phyloP scores from a whole-genome alignment of 2,113 vertebrate genomes.

The Entelurus aequoreus region DNA sequence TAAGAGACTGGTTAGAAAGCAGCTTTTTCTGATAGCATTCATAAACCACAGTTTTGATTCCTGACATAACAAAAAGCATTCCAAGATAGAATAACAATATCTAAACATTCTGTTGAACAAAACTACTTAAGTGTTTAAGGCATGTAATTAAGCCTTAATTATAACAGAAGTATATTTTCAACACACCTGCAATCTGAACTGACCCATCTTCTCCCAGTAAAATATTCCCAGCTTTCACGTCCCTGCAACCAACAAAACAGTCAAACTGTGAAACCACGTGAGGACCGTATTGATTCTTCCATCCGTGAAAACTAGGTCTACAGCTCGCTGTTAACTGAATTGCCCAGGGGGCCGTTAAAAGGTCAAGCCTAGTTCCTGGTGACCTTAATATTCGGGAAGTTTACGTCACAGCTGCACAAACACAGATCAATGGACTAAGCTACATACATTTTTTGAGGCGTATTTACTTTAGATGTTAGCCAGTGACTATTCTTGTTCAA shows the following conservation, averaged over 20 bases:
- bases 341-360: slow-evolving; percentile 29
- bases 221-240: slow-evolving; percentile 98
- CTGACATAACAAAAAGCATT: neutral
- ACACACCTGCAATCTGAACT: slow-evolving; percentile 96
- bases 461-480: neutral
- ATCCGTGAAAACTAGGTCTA: slow-evolving; percentile 18
- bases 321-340: slow-evolving; percentile 34
- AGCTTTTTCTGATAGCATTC: neutral
- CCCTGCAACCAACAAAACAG: slow-evolving; percentile 74
- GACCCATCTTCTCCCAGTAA: slow-evolving; percentile 96
- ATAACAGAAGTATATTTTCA: neutral
- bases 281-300: slow-evolving; percentile 57
- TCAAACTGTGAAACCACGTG: slow-evolving; percentile 42
- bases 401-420: slow-evolving; percentile 6
- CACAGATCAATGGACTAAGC: neutral
- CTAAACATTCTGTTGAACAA: neutral
- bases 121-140: too few species aligned
- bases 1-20: neutral
- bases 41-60: too few species aligned
- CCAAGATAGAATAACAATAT: neutral
- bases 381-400: slow-evolving; percentile 52
- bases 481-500: neutral
- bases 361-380: slow-evolving; percentile 11
- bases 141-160: too few species aligned
- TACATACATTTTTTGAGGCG: neutral